Conservation (phyloP, 2,888 invertebrate genomes). For the Caenorhabditis sinica region DNA sequence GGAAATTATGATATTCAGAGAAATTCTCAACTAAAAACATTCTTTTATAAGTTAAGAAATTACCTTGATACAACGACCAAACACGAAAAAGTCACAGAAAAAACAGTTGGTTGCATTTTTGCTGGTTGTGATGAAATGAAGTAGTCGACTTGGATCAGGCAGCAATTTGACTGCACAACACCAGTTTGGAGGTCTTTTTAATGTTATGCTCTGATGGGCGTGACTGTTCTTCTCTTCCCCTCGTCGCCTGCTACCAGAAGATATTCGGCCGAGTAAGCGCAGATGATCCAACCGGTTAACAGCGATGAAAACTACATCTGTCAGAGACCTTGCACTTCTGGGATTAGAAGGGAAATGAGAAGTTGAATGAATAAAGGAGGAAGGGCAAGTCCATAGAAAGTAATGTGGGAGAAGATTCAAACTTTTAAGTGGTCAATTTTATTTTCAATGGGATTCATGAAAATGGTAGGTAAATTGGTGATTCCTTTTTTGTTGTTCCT, state of each 20-base stretch:
- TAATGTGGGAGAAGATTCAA: conserved; percentile 8
- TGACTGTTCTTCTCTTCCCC: conserved; percentile 47
- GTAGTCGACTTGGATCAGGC: conserved; percentile 11
- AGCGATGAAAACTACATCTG: conserved; percentile 29
- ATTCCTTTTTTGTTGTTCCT: neutral
- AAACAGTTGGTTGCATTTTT: conserved; percentile 37
- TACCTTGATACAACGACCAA: conserved; percentile 29
- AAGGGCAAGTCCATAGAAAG: conserved; percentile 18
- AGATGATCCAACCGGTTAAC: conserved; percentile 64
- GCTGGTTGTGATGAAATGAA: conserved; percentile 11
- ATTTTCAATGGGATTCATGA: neutral
- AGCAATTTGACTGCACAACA: conserved; percentile 40
- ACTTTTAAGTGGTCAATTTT: conserved; percentile 18
- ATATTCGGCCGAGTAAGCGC: conserved; percentile 57
- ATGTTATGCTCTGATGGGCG: conserved; percentile 67
- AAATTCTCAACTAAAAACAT: neutral
- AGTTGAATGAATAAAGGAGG: conserved; percentile 1
- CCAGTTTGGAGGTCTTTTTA: conserved; percentile 47
- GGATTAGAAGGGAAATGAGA: conserved; percentile 32
- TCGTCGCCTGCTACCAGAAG: conserved; percentile 23
- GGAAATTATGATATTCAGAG: neutral
- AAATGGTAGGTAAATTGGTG: neutral
- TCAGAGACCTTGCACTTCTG: conserved; percentile 52
- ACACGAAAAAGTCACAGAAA: conserved; percentile 22
- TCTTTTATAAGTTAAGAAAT: neutral